phyloP scores from a whole-genome alignment of 2,113 vertebrate genomes.

The Ellobius talpinus region DNA sequence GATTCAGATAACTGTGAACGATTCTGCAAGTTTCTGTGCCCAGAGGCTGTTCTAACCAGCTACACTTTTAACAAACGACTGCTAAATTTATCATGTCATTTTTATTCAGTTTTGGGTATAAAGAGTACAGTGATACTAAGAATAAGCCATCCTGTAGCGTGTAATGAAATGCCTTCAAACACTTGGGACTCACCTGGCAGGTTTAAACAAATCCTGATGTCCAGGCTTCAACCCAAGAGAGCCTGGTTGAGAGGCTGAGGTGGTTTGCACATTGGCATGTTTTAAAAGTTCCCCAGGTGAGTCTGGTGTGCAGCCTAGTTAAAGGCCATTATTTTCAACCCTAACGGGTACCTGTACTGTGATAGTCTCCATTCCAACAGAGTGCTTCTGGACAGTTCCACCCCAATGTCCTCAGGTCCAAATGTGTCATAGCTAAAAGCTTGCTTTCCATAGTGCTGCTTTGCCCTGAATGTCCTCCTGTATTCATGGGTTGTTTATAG shows the following conservation, averaged over 20 bases:
- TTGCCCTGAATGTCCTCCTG: not conserved
- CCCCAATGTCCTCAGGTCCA: not conserved
- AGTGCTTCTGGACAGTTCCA: not conserved
- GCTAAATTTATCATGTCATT: not conserved
- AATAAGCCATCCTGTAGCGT: not conserved
- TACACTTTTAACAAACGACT: not conserved
- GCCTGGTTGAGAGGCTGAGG: not conserved
- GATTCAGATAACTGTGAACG: not conserved
- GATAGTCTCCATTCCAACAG: not conserved
- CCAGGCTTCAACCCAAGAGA: not conserved
- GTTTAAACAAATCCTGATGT: not conserved
- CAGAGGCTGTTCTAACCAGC: not conserved
- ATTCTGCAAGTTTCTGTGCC: not conserved
- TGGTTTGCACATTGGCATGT: not conserved
- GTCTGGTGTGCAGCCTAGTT: not conserved
- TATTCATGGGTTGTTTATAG: not conserved
- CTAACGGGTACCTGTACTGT: not conserved
- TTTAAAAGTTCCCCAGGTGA: not conserved
- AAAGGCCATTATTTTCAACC: not conserved
- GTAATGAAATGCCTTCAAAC: not conserved
- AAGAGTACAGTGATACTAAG: not conserved
- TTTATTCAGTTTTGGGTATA: not conserved
- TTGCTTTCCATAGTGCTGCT: not conserved
- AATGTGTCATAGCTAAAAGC: not conserved
- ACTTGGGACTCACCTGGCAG: not conserved